phyloP scores from a whole-genome alignment of 2,113 vertebrate genomes.

The Bufo bufo region DNA sequence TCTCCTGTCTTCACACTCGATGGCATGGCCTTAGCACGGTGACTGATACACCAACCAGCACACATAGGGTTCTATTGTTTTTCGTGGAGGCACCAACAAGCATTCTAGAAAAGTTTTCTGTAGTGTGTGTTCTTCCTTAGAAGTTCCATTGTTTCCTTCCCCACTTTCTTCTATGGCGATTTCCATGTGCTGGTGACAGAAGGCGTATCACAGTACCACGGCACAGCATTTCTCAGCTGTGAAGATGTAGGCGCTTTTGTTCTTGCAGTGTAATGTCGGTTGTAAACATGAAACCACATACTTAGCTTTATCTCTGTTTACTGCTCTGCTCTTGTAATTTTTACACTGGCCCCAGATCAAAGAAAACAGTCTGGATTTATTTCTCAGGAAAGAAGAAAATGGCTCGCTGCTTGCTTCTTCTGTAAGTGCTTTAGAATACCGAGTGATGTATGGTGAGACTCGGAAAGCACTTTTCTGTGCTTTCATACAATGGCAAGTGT shows the following conservation, averaged over 20 bases:
- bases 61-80: background rate
- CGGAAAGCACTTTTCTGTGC: background rate
- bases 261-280: constrained; percentile 18
- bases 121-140: background rate
- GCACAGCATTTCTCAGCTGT: background rate
- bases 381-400: constrained; percentile 34
- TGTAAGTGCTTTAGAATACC: background rate
- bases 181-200: constrained; percentile 8
- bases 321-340: constrained; percentile 33
- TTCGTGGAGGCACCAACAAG: background rate
- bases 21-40: background rate
- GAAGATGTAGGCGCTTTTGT: constrained; percentile 32
- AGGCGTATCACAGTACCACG: background rate
- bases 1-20: background rate
- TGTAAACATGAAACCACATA: constrained; percentile 46
- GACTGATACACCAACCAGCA: background rate
- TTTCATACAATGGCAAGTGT: background rate
- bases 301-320: constrained; percentile 43
- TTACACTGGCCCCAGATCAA: constrained; percentile 39
- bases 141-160: background rate
- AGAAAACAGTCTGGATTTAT: constrained; percentile 30
- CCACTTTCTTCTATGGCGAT: background rate
- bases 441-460: background rate
- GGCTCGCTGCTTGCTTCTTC: background rate
- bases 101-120: background rate